A percentile compares a stretch with the other conserved stretches of the same genome.
These are phyloP conservation scores for Magallana ariakensis DNA, from an alignment of 1,140 invertebrate genomes.

Conservation along the genomic window DNA sequence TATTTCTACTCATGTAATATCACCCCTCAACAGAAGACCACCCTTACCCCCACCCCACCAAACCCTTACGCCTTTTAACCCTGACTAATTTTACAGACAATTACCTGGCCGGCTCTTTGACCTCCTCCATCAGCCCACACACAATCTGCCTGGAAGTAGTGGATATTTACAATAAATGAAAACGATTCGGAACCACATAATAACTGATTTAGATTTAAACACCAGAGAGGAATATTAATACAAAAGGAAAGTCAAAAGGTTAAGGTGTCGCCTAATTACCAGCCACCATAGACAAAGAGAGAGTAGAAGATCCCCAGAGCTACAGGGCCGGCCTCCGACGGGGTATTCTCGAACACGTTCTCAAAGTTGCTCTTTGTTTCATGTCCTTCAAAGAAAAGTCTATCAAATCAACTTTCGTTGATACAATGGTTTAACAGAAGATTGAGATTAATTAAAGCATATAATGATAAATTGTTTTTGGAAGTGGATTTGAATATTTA, in stretches of 20 bases:
- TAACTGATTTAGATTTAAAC: too few species aligned
- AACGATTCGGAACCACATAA: too few species aligned
- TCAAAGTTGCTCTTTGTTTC: constrained; percentile 87
- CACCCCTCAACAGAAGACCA: too few species aligned
- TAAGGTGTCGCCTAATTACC: constrained; percentile 82
- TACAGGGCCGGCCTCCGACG: constrained; percentile 91
- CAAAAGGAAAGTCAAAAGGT: too few species aligned
- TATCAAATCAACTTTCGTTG: not conserved
- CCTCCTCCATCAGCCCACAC: constrained; percentile 91
- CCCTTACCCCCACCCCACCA: too few species aligned
- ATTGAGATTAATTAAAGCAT: too few species aligned
- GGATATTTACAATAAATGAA: not conserved
- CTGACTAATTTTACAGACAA: not conserved
- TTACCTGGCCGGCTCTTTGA: constrained; percentile 95
- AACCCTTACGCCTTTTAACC: too few species aligned
- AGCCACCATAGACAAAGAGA: constrained; percentile 99
- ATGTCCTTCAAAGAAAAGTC: constrained; percentile 42
- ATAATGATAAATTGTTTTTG: too few species aligned
- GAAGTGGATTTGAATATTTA: too few species aligned
- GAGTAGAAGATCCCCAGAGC: constrained; percentile 98
- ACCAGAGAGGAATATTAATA: too few species aligned
- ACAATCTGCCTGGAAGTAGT: constrained; percentile 68
- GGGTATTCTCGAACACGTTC: constrained; percentile 91
- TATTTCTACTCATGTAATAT: too few species aligned
- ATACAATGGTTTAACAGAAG: too few species aligned